Evolutionary conservation across 92 coral and sea anemone species (phyloP).

Genomic region (Montipora capitata): DNA sequence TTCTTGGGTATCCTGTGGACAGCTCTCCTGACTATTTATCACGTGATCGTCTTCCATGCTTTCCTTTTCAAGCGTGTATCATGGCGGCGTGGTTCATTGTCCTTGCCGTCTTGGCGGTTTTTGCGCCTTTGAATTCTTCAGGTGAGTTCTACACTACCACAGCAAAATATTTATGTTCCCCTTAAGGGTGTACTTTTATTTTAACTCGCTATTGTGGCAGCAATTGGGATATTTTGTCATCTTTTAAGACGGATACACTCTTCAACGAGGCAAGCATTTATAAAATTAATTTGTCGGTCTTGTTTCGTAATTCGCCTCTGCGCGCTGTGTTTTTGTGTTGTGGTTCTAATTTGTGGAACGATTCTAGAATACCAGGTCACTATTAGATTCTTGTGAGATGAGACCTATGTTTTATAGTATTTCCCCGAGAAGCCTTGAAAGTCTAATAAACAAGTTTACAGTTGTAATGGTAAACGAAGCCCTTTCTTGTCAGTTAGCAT

Average conservation of each 20-base stretch:
- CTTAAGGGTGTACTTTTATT: not conserved
- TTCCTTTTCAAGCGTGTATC: slow-evolving; percentile 75
- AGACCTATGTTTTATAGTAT: too few relatives aligned
- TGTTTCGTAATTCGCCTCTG: too few relatives aligned
- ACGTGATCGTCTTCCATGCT: slow-evolving; percentile 78
- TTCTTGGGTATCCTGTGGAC: not conserved
- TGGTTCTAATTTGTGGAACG: too few relatives aligned
- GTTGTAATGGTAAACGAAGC: too few relatives aligned
- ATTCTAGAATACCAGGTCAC: too few relatives aligned
- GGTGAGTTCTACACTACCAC: slow-evolving; percentile 53
- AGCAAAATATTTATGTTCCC: not conserved
- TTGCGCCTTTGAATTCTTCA: slow-evolving; percentile 69
- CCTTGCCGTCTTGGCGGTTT: slow-evolving; percentile 74
- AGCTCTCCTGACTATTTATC: slow-evolving; percentile 7
- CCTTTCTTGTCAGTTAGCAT: too few relatives aligned
- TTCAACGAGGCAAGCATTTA: slow-evolving; percentile 21
- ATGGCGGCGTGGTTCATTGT: slow-evolving; percentile 75
- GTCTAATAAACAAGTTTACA: too few relatives aligned
- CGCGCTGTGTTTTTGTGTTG: too few relatives aligned
- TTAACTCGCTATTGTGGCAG: not conserved
- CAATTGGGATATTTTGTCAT: not conserved
- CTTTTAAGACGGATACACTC: not conserved
- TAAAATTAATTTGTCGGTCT: too few relatives aligned
- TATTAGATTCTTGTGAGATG: too few relatives aligned
- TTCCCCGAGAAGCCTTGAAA: too few relatives aligned